Base-by-base conservation (phyloP, 1,140 invertebrate species). In the Drosophila ohnishii region DNA sequence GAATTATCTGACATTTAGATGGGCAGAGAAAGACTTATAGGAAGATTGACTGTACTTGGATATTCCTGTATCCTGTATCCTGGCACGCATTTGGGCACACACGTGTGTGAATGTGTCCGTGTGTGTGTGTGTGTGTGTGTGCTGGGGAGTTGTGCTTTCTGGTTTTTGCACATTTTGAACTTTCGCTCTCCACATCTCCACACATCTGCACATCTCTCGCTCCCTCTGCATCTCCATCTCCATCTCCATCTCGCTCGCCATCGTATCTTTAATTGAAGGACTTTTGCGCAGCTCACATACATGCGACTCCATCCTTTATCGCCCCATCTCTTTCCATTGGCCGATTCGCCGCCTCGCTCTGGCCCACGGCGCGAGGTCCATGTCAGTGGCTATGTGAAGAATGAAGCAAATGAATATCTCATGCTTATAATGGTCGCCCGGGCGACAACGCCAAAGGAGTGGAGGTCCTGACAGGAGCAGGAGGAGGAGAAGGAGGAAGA, bases 221-320 rank as follows among this genome's bases (percentile, higher is more conserved):
- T 65, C 25, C 63, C 45, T 37, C 34, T 30, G 45, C 63, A 63
- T 45, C 67, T 63, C 75, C 60, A 37, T 77, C 67, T 63, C 75
- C 60, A 37, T 77, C 66, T 77, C 56, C 59, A 55, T 55, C 78
- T 84, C 81, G 82, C 69, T 71, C 74, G 75, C 75, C 79, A 80
- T 69, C 81, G 74, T 86, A 75, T 86, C 83, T 86, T 87, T 87
- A 87, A 87, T 88, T 88, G 83, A 88, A 88, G 83, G 80, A 87
- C 84, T 88, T 76, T 88, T 87, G 84, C 83, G 83, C 84, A 83
- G 80, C 83, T 82, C 75, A 55, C 77, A 78, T 62, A 77, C 37
- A 63, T 64, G 47, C 28, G 55, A 45, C 58, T 71, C 44, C 69
- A 71, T 71, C 69, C 69, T 58, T 71, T 48, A 30, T 40, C 50